A percentile compares a stretch with the other conserved stretches of the same genome.
Conservation (phyloP, 2,113 vertebrate species). For the Pseudonaja textilis region DNA sequence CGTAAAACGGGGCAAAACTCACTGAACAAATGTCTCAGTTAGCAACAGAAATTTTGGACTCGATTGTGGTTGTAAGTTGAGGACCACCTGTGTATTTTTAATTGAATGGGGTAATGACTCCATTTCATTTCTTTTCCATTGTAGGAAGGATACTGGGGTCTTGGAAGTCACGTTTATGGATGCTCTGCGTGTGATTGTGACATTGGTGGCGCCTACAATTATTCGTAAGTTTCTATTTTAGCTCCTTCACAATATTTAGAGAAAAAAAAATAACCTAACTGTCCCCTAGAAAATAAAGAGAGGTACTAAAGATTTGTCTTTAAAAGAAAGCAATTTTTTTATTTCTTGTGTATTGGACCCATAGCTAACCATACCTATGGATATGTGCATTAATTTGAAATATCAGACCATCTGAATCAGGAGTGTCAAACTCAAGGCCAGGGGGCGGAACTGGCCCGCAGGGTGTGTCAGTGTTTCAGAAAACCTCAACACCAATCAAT, state of each 20-base stretch:
- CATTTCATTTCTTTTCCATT: constrained; percentile 20
- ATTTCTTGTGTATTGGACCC: neutral
- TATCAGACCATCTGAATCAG: neutral
- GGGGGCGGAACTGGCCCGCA: too few species aligned
- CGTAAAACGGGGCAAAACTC: neutral
- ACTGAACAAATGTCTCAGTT: neutral
- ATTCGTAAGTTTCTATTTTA: constrained; percentile 39
- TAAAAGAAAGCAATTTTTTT: neutral
- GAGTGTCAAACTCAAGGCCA: too few species aligned
- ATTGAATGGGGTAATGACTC: neutral
- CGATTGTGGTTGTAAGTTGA: neutral
- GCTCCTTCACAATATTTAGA: constrained; percentile 9
- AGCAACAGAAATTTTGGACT: neutral
- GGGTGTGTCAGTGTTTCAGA: too few species aligned
- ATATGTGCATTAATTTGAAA: neutral
- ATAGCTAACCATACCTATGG: neutral
- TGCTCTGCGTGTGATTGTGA: constrained; percentile 87
- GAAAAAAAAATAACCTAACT: neutral
- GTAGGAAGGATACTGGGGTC: constrained; percentile 84
- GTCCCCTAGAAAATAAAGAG: neutral
- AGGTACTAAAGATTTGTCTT: neutral
- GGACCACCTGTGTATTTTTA: neutral
- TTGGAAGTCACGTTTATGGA: constrained; percentile 71
- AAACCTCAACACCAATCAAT: too few species aligned
- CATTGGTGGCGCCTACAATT: constrained; percentile 76